Percentiles rank a stretch among this genome's conserved stretches.
phyloP scores from a whole-genome alignment of 2,888 invertebrate genomes.

The Strigamia crassipes region DNA sequence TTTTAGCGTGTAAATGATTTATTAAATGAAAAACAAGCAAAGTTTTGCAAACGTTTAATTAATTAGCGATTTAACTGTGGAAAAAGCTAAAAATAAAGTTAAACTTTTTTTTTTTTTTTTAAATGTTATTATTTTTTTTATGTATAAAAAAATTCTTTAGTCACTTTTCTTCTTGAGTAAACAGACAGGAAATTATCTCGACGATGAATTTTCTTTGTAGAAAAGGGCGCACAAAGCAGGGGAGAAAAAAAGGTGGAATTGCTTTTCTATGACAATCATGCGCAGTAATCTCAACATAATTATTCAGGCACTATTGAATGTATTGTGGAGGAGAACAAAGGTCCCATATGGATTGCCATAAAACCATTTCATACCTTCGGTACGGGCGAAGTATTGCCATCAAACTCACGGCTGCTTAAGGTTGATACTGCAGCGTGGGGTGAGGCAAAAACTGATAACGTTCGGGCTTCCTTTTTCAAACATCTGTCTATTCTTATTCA shows the following conservation, averaged over 20 bases:
- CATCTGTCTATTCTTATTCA: slow-evolving; percentile 12
- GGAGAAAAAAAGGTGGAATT: not conserved
- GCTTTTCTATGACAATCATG: slow-evolving; percentile 27
- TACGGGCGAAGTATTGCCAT: not conserved
- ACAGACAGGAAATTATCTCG: slow-evolving; percentile 30
- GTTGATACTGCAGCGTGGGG: not conserved
- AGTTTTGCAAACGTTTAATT: not conserved
- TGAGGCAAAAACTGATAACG: not conserved
- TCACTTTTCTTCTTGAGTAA: not conserved
- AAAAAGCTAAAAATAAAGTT: too few species aligned
- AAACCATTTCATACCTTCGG: not conserved
- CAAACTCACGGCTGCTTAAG: not conserved
- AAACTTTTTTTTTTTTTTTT: too few species aligned
- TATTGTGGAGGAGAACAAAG: slow-evolving; percentile 8
- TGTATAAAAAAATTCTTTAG: not conserved
- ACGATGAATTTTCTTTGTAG: not conserved
- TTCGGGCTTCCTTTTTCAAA: not conserved
- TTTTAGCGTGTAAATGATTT: too few species aligned
- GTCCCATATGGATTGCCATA: slow-evolving; percentile 11
- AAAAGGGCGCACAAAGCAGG: slow-evolving; percentile 4
- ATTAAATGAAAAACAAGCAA: too few species aligned
- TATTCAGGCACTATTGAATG: slow-evolving; percentile 28
- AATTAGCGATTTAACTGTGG: not conserved
- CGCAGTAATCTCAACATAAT: slow-evolving; percentile 18
- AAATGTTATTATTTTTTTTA: too few species aligned